Evolutionary conservation across 2,113 vertebrate genomes (phyloP), one percentile per base, ranked within the genome.

Genomic region (Lasiurus cinereus): DNA sequence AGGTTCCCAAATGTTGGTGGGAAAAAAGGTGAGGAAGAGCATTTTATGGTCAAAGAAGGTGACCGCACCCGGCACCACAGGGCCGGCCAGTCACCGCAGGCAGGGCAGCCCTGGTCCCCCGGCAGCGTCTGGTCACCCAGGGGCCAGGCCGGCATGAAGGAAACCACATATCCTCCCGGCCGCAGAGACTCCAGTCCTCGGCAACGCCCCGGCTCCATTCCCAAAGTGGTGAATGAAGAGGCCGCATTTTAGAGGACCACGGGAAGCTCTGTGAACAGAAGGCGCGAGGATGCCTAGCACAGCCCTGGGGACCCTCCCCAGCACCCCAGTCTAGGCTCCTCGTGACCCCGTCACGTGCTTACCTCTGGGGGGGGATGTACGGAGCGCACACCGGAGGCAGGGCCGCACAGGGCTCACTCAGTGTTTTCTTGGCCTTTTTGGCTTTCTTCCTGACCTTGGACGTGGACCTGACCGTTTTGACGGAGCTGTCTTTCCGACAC

Each of bases 361-460:
- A 99, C 99, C 99, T 99, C 97, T 99, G 99, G 31, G 98, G 98
- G 86, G 99, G 99, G 80, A 99, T 99, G 83, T 98, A 98, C 78
- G 99, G 99, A 66, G 99, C 99, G 69, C 98, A 98, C 95, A 98
- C 98, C 0, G 98, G 97, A 5, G 98, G 98, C 91, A 98, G 97
- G 94, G 98, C 98, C 73, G 98, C 98, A 91, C 99, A 98, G 3
- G 98, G 98, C 92, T 99, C 99, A n/a, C 97, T 96, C 87, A 98
- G 97, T 0, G 97, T 82, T 97, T 99, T 99, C 97, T 99, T 99
- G 29, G 98, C 97, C 94, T 99, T 99, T 97, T 98, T 99, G 48
- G 99, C 99, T 98, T 98, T 99, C 94, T 98, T 99, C 83, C 99
- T 99, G 91, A 99, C 98, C 97, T 99, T 99, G 31, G 98, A 98